These are phyloP conservation scores for Cordilura impudica DNA, from an alignment of 2,888 invertebrate genomes.

Conservation along the genomic window DNA sequence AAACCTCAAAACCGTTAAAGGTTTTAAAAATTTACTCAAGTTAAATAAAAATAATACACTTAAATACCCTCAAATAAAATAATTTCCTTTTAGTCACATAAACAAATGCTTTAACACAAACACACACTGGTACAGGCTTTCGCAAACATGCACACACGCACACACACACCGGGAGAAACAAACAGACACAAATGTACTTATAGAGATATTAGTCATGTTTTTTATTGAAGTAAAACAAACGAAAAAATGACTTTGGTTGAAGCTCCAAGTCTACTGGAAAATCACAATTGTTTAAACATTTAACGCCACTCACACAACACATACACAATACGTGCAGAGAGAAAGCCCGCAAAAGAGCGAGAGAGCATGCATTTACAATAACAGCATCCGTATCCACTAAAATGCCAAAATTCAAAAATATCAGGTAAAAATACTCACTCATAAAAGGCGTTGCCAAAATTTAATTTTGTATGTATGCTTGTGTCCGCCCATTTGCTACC, in stretches of 20 bases:
- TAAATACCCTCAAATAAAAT: conserved; percentile 62
- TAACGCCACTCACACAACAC: conserved; percentile 26
- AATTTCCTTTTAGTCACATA: conserved; percentile 61
- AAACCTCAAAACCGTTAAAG: conserved; percentile 61
- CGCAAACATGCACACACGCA: background rate
- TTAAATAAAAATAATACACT: conserved; percentile 61
- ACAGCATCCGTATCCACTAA: conserved; percentile 41
- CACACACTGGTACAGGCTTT: background rate
- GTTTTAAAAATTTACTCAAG: conserved; percentile 61
- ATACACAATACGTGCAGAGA: background rate
- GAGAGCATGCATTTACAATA: conserved; percentile 10
- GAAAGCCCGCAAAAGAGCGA: background rate
- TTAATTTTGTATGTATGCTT: background rate
- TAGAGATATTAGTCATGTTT: conserved; percentile 62
- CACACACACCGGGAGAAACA: background rate
- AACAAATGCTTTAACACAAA: conserved; percentile 57
- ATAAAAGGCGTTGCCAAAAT: conserved; percentile 55
- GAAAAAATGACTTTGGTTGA: conserved; percentile 62
- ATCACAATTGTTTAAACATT: conserved; percentile 61
- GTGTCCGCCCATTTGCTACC: conserved; percentile 41
- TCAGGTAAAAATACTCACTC: conserved; percentile 48
- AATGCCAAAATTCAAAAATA: conserved; percentile 38
- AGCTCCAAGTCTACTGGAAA: conserved; percentile 50
- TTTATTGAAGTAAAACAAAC: conserved; percentile 62
- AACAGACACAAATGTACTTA: background rate